Percentiles rank a stretch among this genome's conserved stretches.
phyloP scores from a whole-genome alignment of 2,113 vertebrate genomes.

The Cyprinodon tularosa region DNA sequence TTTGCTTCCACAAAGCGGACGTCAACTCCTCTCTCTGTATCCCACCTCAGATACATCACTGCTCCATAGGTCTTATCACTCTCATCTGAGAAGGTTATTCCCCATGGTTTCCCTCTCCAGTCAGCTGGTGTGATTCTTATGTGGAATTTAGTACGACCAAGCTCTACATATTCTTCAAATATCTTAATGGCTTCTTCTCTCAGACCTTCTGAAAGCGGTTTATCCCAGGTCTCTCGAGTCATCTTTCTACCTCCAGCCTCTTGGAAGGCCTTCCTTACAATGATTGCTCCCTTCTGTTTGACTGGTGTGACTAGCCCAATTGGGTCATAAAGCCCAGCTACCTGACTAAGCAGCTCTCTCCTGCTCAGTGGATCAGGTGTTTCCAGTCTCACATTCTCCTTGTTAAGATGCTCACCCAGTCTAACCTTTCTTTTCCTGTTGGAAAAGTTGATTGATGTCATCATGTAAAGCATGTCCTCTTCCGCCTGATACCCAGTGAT shows the following conservation, averaged over 20 bases:
- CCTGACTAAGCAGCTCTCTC: too few species aligned
- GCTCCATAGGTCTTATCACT: background rate
- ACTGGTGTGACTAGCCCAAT: too few species aligned
- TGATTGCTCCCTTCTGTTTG: background rate
- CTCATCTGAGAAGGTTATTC: background rate
- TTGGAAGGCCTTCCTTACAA: background rate
- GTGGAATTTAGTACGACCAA: background rate
- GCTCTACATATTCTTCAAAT: background rate
- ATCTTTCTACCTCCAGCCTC: background rate
- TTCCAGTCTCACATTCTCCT: too few species aligned
- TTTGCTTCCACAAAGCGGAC: too few species aligned
- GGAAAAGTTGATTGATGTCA: background rate
- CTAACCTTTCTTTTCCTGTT: background rate
- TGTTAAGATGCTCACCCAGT: too few species aligned
- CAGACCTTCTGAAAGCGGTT: background rate
- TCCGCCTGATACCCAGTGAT: background rate
- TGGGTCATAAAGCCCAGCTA: too few species aligned
- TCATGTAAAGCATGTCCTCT: background rate
- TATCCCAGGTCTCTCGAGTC: background rate
- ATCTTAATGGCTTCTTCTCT: background rate
- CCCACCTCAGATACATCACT: background rate
- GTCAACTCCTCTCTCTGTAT: too few species aligned
- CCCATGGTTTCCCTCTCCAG: background rate
- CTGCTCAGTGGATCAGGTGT: too few species aligned
- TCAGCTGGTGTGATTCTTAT: background rate